Base-by-base conservation (phyloP, 2,888 invertebrate species). In the Andrena chrysosceles region DNA sequence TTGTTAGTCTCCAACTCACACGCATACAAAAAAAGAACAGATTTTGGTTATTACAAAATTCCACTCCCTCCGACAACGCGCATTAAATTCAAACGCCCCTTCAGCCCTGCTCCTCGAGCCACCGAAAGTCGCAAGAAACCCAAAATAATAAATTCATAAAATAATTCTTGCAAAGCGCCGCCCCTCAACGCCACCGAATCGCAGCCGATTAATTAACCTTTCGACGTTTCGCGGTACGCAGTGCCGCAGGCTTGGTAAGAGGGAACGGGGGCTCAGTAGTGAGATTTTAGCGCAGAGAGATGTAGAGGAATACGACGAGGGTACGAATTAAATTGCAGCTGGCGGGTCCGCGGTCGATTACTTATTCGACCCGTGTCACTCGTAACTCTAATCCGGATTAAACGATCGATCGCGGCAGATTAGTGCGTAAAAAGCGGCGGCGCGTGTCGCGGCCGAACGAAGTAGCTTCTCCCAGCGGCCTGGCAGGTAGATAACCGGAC, bases 331-430 rank as follows among this genome's bases (percentile, higher is more conserved):
- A 88, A 88, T 84, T 88, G 87, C 88, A 83, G 71, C 72, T 77
- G 79, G 76, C 74, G 83, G 79, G 74, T 60, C 77, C 74, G 67
- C 78, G 86, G 80, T 64, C 86, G 85, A 88, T 88, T 87, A 87
- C 84, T 89, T 89, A 89, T 89, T 89, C 89, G 83, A 70, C 56
- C 68, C 84, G 81, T 83, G 87, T 87, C 85, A 87, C 81, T 83
- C 87, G 89, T 87, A 89, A 89, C 86, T 89, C 88, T 87, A 89
- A 87, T 89, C 89, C 88, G 76, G 89, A 89, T 89, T 89, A 89
- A 89, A 89, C 88, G 88, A 89, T 86, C 89, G 89, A 89, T 89
- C 87, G 86, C 73, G 66, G 71, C 60, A 80, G 89, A 89, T 89
- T 89, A 89, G 85, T 77, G 86, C 84, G 76, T 87, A 89, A 89